These are phyloP conservation scores for Platalea minor DNA, from an alignment of 2,797 vertebrate species.

Conservation along the genomic window DNA sequence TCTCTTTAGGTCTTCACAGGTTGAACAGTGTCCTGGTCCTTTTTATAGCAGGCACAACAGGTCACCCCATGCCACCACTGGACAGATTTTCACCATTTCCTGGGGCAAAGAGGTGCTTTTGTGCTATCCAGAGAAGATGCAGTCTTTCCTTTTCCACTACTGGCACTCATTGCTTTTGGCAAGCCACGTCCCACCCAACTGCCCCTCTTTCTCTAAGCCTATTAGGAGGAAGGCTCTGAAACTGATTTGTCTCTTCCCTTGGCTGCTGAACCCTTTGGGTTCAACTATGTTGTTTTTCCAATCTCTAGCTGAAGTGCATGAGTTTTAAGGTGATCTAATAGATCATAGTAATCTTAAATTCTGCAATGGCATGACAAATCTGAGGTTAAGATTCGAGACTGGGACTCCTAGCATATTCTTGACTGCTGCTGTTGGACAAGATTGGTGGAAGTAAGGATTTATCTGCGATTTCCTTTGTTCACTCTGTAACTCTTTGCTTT, in stretches of 20 bases:
- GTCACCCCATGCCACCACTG: neutral
- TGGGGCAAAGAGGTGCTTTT: neutral
- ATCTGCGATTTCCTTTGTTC: neutral
- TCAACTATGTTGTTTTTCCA: neutral
- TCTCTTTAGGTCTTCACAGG: neutral
- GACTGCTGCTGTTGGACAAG: neutral
- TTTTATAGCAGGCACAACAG: neutral
- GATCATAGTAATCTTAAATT: neutral
- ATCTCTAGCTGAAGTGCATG: neutral
- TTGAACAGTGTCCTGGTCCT: neutral
- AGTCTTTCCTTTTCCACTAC: neutral
- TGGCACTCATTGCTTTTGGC: neutral
- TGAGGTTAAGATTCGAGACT: neutral
- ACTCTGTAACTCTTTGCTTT: neutral
- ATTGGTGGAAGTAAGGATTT: neutral
- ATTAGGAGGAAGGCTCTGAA: neutral
- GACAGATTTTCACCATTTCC: neutral
- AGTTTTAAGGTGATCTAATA: neutral
- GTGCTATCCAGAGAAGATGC: neutral
- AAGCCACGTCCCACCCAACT: neutral
- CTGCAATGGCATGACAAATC: neutral
- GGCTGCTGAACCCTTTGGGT: neutral
- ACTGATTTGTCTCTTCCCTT: neutral
- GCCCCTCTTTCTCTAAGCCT: neutral
- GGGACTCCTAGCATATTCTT: neutral